Base-by-base conservation (phyloP, 2,113 vertebrate species). In the Calonectris borealis region DNA sequence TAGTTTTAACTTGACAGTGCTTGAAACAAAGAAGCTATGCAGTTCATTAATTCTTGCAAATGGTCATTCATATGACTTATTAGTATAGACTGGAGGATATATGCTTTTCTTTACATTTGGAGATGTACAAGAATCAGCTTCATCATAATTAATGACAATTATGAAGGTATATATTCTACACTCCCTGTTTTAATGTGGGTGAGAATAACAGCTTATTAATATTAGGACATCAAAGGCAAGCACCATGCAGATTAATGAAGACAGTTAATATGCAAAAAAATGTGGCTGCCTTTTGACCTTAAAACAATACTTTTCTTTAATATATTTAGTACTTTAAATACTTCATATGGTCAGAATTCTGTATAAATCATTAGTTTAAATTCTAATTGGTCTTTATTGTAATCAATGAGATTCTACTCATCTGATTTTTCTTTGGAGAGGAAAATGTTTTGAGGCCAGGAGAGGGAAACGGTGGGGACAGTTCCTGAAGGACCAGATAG, bases 21-120 rank as follows among this genome's bases (percentile, higher is more conserved):
- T 88, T 88, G 80, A 75, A 83, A 78, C 8, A 88, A 95, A 90
- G 38, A 83, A 96, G 13, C 20, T 86, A 17, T 29, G 31, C 65
- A 84, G 79, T 48, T 94, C 92, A 93, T 94, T 95, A 95, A 91
- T 80, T 95, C 31, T 71, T 78, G 42, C 8, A 95, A 94, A 95
- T 55, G 44, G 31, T 88, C 38, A 20, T 93, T 95, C 38, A 29
- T 54, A 71, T 61, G 86, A 93, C 14, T 76, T 58, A 92, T 78
- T 78, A 81, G n/a, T 73, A 86, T 16, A 94, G 68, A 82, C 8
- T 44, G 49, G 27, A 86, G 34, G 72, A 61, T 79, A 73, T 76
- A 29, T 46, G 13, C 5, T 86, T 34, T 65, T 86, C 22, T 94
- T 83, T 25, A 9, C 31, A 76, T 73, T 76, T 70, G 42, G 46